A percentile compares a stretch with the other conserved stretches of the same genome.
Evolutionary conservation across 2,888 invertebrate species (phyloP).

Genomic region (Lycaena phlaeas): DNA sequence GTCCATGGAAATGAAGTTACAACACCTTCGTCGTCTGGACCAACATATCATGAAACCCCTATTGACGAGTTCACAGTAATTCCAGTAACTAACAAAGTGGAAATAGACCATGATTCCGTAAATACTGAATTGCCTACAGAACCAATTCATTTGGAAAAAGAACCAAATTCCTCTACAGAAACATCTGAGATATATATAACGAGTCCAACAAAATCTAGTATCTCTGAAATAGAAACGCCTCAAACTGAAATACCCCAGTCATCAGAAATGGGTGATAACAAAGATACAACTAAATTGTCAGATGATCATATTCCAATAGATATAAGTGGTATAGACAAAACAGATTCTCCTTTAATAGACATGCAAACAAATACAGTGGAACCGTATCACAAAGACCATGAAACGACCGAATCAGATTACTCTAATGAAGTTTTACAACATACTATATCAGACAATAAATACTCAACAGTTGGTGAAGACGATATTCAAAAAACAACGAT

Average conservation of each 20-base stretch:
- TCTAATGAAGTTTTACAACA: not conserved
- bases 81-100: slow-evolving; percentile 7
- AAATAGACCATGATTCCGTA: not conserved
- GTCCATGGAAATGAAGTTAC: slow-evolving; percentile 12
- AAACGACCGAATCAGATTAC: not conserved
- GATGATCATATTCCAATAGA: not conserved
- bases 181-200: slow-evolving; percentile 12
- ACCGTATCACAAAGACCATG: not conserved
- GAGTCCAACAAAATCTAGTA: slow-evolving; percentile 12
- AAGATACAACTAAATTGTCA: not conserved
- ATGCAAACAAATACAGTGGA: not conserved
- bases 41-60: slow-evolving; percentile 14
- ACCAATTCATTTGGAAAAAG: too few relatives aligned
- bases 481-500: not conserved
- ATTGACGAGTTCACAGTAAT: slow-evolving; percentile 13
- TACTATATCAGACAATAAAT: not conserved
- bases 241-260: not conserved
- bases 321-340: not conserved
- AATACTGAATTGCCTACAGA: not conserved
- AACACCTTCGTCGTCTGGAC: slow-evolving; percentile 2
- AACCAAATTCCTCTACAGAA: not conserved
- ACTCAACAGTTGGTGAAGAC: not conserved
- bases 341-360: not conserved
- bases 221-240: slow-evolving; percentile 4
- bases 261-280: not conserved